A percentile compares a stretch with the other conserved stretches of the same genome.
Evolutionary conservation across 2,113 vertebrate species (phyloP).

Genomic region (Eurystomus gularis): DNA sequence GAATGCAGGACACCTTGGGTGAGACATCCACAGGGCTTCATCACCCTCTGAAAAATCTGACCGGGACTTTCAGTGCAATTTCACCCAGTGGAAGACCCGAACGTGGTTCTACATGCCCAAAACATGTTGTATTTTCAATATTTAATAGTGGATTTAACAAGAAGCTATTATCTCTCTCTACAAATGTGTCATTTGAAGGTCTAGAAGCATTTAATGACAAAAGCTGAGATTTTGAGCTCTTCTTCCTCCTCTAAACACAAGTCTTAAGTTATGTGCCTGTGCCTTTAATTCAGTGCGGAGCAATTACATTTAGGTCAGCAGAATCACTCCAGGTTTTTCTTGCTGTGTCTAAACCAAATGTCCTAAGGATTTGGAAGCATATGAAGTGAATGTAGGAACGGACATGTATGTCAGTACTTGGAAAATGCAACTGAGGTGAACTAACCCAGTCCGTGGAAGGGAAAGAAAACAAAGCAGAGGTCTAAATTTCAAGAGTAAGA

Average conservation of each 20-base stretch:
- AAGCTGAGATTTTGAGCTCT: not conserved
- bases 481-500: not conserved
- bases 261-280: not conserved
- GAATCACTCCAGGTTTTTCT: slow-evolving; percentile 12
- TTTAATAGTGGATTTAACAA: not conserved
- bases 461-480: not conserved
- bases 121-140: not conserved
- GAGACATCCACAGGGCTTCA: not conserved
- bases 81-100: not conserved
- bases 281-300: not conserved
- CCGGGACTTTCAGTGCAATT: not conserved
- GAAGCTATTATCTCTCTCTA: not conserved
- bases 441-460: not conserved
- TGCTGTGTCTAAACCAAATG: not conserved
- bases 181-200: not conserved
- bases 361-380: slow-evolving; percentile 18
- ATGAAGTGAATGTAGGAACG: not conserved
- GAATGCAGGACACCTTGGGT: not conserved
- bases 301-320: not conserved
- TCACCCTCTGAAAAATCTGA: not conserved
- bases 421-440: not conserved
- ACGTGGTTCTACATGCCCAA: not conserved
- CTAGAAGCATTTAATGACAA: not conserved
- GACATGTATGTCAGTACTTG: not conserved
- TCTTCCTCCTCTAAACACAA: not conserved